A percentile compares a stretch with the other conserved stretches of the same genome.
phyloP scores from a whole-genome alignment of 2,888 invertebrate species.

The Synanthedon vespiformis region DNA sequence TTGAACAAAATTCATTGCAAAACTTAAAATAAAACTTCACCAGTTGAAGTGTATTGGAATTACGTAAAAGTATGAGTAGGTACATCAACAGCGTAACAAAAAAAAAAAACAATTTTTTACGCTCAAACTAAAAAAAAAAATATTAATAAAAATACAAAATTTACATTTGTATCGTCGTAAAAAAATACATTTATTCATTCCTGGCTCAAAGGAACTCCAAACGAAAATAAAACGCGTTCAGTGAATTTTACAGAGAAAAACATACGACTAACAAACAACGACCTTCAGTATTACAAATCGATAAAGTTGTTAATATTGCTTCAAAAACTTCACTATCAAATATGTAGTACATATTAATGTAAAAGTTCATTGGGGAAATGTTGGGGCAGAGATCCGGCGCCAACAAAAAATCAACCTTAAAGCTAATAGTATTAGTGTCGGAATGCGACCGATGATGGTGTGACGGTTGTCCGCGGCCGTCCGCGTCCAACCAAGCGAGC shows the following conservation, averaged over 20 bases:
- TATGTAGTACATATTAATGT: too few relatives aligned
- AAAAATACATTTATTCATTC: neutral
- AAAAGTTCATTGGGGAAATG: too few relatives aligned
- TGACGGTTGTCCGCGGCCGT: conserved; percentile 29
- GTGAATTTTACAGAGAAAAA: too few relatives aligned
- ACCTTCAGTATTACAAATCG: too few relatives aligned
- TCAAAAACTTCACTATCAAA: too few relatives aligned
- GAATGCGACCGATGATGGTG: conserved; percentile 39
- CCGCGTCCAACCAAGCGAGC: conserved; percentile 55
- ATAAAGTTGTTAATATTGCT: too few relatives aligned
- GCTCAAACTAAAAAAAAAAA: neutral
- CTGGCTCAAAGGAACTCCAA: too few relatives aligned
- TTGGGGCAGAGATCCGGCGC: conserved; percentile 19
- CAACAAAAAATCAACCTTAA: conserved; percentile 52
- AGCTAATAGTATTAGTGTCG: conserved; percentile 52
- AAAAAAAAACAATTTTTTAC: neutral
- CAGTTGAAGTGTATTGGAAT: neutral
- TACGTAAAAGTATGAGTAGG: too few relatives aligned
- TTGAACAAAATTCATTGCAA: too few relatives aligned
- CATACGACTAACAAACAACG: too few relatives aligned
- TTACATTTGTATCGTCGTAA: conserved; percentile 1
- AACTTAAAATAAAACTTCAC: conserved; percentile 42
- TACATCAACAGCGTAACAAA: neutral
- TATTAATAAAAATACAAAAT: neutral
- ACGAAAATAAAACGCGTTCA: too few relatives aligned